These are phyloP conservation scores for Pristis pectinata DNA, from an alignment of 2,797 vertebrate species.

Conservation along the genomic window DNA sequence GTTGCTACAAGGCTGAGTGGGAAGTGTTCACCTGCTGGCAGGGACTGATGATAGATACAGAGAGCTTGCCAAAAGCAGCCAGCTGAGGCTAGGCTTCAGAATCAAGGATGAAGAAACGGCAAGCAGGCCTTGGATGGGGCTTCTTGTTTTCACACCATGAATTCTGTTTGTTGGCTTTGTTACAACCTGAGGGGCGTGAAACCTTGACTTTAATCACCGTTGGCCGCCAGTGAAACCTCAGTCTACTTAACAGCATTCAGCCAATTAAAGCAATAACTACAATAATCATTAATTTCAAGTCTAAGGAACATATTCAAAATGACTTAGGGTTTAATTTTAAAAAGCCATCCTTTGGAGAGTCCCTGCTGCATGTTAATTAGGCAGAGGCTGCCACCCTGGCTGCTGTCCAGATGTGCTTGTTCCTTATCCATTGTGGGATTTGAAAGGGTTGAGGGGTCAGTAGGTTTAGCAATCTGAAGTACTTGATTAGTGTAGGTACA, in stretches of 20 bases:
- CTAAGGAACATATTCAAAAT: neutral
- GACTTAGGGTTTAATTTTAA: neutral
- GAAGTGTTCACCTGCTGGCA: slow-evolving; percentile 12
- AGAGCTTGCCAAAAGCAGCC: neutral
- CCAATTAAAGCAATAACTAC: neutral
- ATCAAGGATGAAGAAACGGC: neutral
- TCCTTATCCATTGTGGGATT: too few relatives aligned
- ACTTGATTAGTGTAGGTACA: too few relatives aligned
- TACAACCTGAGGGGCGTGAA: neutral
- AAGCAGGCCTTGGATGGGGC: neutral
- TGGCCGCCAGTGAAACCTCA: neutral
- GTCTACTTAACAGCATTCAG: neutral
- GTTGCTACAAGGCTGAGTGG: neutral
- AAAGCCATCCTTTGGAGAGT: neutral
- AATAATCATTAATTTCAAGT: neutral
- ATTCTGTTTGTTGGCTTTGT: neutral
- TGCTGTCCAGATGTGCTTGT: too few relatives aligned
- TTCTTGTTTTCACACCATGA: neutral
- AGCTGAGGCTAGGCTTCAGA: neutral
- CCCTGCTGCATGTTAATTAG: too few relatives aligned
- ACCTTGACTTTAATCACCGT: neutral
- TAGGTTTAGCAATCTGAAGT: too few relatives aligned
- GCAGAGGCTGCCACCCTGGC: too few relatives aligned
- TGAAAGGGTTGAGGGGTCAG: too few relatives aligned
- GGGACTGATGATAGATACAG: neutral